phyloP scores from a whole-genome alignment of 2,113 vertebrate species.

The Cariama cristata region DNA sequence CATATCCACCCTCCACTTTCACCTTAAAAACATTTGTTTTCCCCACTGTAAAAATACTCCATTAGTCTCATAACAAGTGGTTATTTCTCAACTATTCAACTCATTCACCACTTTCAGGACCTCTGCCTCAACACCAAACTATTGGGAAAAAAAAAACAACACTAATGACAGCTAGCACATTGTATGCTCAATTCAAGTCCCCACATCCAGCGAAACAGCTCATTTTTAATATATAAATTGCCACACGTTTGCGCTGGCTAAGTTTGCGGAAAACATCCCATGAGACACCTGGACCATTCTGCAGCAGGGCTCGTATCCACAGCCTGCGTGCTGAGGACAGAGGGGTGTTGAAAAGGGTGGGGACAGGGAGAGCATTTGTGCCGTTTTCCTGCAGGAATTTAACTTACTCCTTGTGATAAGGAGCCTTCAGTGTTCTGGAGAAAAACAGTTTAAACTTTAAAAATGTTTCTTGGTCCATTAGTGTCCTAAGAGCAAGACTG shows the following conservation, averaged over 20 bases:
- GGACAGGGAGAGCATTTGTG: background rate
- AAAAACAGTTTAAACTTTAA: background rate
- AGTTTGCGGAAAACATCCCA: background rate
- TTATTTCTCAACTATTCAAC: background rate
- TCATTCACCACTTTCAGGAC: background rate
- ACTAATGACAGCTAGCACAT: background rate
- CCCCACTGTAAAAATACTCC: background rate
- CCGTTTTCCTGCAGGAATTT: background rate
- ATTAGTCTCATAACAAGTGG: background rate
- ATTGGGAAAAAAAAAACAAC: background rate
- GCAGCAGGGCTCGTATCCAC: fast-evolving
- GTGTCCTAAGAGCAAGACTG: background rate
- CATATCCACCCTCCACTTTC: fast-evolving
- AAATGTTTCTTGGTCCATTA: background rate
- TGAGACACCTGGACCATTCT: background rate
- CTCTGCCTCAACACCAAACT: background rate
- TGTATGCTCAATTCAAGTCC: background rate
- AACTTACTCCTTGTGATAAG: background rate
- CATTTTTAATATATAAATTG: background rate
- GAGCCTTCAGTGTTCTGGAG: background rate
- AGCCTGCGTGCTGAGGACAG: too few species aligned
- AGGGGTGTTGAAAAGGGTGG: fast-evolving
- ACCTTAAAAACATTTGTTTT: background rate
- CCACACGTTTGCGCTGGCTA: too few species aligned
- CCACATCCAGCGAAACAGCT: background rate